Percentiles rank a stretch among this genome's conserved stretches.
These are phyloP conservation scores for Tragulus kanchil DNA, from an alignment of 2,113 vertebrate species.

Conservation along the genomic window DNA sequence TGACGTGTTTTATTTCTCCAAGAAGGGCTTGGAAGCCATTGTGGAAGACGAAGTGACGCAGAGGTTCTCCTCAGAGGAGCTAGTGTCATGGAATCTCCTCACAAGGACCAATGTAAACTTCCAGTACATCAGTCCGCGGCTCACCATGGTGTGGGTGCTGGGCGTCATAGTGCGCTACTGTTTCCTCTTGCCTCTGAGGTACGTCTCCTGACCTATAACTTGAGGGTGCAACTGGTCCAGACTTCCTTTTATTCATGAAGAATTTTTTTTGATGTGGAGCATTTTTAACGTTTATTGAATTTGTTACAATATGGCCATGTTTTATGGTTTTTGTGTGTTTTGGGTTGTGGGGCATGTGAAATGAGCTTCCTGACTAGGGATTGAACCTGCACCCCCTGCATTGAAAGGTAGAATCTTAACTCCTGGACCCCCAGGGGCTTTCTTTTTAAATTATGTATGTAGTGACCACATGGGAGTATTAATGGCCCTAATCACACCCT, in stretches of 20 bases:
- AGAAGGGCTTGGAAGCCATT: constrained; percentile 95
- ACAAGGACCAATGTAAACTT: constrained; percentile 97
- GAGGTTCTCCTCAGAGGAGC: constrained; percentile 97
- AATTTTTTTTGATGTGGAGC: background rate
- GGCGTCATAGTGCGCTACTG: constrained; percentile 95
- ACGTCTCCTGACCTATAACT: constrained; percentile 34
- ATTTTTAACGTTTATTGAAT: background rate
- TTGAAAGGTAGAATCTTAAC: background rate
- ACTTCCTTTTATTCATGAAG: background rate
- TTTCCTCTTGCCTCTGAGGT: constrained; percentile 95
- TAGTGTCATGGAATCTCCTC: constrained; percentile 98
- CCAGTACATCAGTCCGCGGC: constrained; percentile 93
- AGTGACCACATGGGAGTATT: background rate
- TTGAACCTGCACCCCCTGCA: background rate
- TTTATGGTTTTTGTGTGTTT: background rate
- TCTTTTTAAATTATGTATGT: background rate
- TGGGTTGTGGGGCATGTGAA: background rate
- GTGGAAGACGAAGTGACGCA: constrained; percentile 97
- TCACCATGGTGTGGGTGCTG: constrained; percentile 95
- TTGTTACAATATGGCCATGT: background rate
- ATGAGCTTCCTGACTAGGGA: background rate
- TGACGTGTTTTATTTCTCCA: constrained; percentile 95
- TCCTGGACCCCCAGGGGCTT: background rate
- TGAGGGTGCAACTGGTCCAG: background rate
- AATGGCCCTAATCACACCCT: background rate